Base-by-base conservation (phyloP, 2,888 invertebrate genomes). In the Cerastis leucographa region DNA sequence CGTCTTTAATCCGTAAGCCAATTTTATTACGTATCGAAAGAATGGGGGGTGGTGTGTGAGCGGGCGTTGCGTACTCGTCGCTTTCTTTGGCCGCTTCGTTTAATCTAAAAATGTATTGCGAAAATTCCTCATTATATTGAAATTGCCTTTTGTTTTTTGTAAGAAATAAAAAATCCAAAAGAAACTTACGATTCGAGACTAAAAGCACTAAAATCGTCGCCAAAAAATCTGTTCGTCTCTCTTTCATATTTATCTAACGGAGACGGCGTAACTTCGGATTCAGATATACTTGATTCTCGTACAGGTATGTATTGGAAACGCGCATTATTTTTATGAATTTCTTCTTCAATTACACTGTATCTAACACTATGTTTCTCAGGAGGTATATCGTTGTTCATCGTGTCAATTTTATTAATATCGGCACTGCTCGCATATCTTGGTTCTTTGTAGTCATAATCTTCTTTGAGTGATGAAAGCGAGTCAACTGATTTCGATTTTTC, bases 161-260 rank as follows among this genome's bases (percentile, higher is more conserved):
- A 56, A 69, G 25, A 44, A 49, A n/a, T n/a, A n/a, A 40, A 70
- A 66, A 65, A 66, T 69, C 73, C 12, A 80, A 77, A 77, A 76
- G 0, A 65, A 81, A 96, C 96, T 94, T 90, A 96, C 96, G 95
- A 96, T 90, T 96, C 96, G 29, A 94, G 81, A 79, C 95, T 95
- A 14, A 89, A 86, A 78, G 85, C 91, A 19, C 90, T 88, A 69
- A 91, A 90, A 40, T 91, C 87, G 6, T 91, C 90, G n/a, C 85
- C 89, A 54, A 94, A 92, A 80, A 93, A 91, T 17, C 80, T 85
- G 70, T 89, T 84, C 62, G 75, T 25, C n/a, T 85, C 65, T 9
- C 35, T 71, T 40, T 86, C 83, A 73, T 74, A 76, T 74, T 86
- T 85, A 64, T 91, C 91, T 54, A 86, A 85, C n/a, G 88, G 79